Conservation (phyloP, 2,888 invertebrate genomes). For the Sialis fuliginosa region DNA sequence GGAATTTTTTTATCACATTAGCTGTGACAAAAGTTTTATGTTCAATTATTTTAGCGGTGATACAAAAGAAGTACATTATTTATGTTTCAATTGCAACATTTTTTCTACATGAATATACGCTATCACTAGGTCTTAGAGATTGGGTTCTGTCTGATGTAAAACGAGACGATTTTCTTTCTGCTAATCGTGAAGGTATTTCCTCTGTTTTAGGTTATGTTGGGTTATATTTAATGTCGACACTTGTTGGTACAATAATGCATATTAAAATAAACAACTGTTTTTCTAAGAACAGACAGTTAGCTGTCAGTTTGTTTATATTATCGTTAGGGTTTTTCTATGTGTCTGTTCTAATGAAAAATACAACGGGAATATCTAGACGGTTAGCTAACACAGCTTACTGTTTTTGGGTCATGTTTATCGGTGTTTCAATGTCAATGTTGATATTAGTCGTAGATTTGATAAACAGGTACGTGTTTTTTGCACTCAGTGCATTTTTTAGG, state of each 20-base stretch:
- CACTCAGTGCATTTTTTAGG: background rate
- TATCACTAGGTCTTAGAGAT: constrained; percentile 42
- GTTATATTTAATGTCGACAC: constrained; percentile 59
- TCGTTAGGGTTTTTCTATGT: constrained; percentile 25
- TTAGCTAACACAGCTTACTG: constrained; percentile 72
- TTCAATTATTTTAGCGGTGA: constrained; percentile 35
- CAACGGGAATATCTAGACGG: constrained; percentile 53
- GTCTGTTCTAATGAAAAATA: constrained; percentile 28
- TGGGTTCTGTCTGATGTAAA: constrained; percentile 47
- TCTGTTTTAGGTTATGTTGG: constrained; percentile 74
- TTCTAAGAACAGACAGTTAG: constrained; percentile 6
- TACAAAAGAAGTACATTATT: constrained; percentile 32
- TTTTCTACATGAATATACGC: constrained; percentile 43
- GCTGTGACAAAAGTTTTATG: constrained; percentile 64
- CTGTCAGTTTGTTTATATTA: constrained; percentile 11
- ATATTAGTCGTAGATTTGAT: constrained; percentile 37
- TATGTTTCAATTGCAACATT: constrained; percentile 35
- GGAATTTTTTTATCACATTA: constrained; percentile 96
- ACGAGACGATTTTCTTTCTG: constrained; percentile 45
- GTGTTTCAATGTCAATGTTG: constrained; percentile 33
- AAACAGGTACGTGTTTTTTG: constrained; percentile 14
- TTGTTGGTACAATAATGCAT: constrained; percentile 36
- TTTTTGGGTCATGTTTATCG: constrained; percentile 51
- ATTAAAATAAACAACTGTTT: constrained; percentile 17
- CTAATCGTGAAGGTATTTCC: constrained; percentile 83